These are phyloP conservation scores for Microcebus murinus DNA, from an alignment of 2,113 vertebrate species.

Conservation along the genomic window DNA sequence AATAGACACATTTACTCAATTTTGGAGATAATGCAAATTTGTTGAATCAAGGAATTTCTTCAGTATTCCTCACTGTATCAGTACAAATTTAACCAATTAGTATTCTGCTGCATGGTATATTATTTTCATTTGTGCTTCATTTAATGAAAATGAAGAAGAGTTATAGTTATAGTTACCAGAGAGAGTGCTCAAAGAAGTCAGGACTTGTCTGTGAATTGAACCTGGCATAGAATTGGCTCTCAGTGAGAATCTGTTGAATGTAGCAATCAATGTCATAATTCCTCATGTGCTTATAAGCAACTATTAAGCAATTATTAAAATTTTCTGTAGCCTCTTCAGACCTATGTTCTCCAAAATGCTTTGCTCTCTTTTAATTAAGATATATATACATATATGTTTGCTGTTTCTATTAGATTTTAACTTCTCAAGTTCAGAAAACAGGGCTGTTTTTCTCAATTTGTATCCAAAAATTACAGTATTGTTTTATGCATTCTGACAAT, in stretches of 20 bases:
- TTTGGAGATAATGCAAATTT: background rate
- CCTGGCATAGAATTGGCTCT: background rate
- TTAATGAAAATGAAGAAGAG: background rate
- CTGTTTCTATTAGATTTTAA: background rate
- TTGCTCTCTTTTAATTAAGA: background rate
- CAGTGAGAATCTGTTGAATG: background rate
- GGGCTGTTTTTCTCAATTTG: background rate
- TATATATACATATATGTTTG: background rate
- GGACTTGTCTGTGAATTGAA: background rate
- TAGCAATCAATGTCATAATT: background rate
- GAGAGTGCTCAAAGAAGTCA: background rate
- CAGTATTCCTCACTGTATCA: background rate
- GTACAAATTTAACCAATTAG: background rate
- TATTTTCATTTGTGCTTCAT: background rate
- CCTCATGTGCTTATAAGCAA: background rate
- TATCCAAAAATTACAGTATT: background rate
- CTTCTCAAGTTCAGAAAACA: constrained; percentile 36
- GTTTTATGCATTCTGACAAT: background rate
- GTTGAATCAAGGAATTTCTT: background rate
- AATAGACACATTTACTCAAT: background rate
- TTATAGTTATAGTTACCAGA: background rate
- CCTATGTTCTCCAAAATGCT: background rate
- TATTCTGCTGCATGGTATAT: background rate
- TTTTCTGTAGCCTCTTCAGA: background rate
- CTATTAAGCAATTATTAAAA: background rate